Evolutionary conservation across 2,797 vertebrate genomes (phyloP), one percentile per base, ranked within the genome.

Genomic region (Malacoraja senta): DNA sequence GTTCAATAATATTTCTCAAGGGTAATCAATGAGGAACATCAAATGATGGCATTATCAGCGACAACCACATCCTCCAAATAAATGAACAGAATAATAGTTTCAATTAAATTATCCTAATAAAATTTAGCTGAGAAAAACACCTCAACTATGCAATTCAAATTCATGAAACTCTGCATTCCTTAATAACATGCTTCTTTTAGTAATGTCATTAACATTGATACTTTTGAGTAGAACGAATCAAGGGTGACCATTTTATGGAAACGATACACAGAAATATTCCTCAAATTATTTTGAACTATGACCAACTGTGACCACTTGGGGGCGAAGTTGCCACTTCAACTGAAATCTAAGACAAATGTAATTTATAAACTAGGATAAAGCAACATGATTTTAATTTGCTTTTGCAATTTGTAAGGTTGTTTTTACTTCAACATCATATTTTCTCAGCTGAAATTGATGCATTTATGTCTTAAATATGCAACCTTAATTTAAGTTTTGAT

Each of bases 271-370:
- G 8, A 58, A 84, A 32, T 19, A 21, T 80, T 6, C n/a, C 4
- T 76, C 44, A 92, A 74, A 92, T 76, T 1, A 76, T 53, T 74
- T 92, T 17, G 7, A 29, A 35, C 68, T 6, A 29, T 92, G 38
- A 8, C 71, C 58, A 53, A 53, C 26, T n/a, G 21, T 74, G 24
- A 76, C 90, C 90, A 92, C 71, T 92, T 74, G 90, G 90, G 71
- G 90, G 90, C 72, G 38, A 24, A 71, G 15, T 92, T 92, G 90
- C 35, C 8, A n/a, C 90, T 53, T 92, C 61, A 53, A 53, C 29
- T 17, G 32, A 21, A 88, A 76, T 72, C 29, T 12, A 29, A 92
- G 26, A 63, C 38, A 58, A 76, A 53, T 74, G 44, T 92, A 63
- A 44, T 76, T n/a, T 15, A 17, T 74, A n/a, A 29, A 44, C 12